Evolutionary conservation across 2,113 vertebrate genomes (phyloP), one percentile per base, ranked within the genome.

Genomic region (Beaufortia kweichowensis): DNA sequence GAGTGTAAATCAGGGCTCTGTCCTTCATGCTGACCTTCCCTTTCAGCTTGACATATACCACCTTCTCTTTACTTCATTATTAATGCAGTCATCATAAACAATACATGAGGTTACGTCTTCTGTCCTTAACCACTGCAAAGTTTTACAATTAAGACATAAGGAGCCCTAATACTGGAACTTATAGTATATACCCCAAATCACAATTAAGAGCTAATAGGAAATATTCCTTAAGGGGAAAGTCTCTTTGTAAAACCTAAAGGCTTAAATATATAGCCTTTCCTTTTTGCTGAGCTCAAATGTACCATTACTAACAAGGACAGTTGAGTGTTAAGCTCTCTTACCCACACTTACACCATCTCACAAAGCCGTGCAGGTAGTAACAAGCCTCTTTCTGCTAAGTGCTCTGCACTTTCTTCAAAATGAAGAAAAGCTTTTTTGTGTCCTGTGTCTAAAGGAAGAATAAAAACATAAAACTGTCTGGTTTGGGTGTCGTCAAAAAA

Each of bases 1-100:
- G 56, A 9, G 46, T 41, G 31, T 72, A 71, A 59, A 72, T 81
- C 43, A 77, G 55, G 70, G 28, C 39, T 72, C 62, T 48, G 62
- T 46, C 67, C 74, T 77, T 71, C 8, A 29, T 23, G 59, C 15
- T 71, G 67, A 77, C 79, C 75, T 81, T 28, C 61, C 53, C 41
- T 63, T 72, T 56, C 24, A 46, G 26, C 35, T 28, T 53, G 24
- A n/a, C 3, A 69, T 6, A 1, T 6, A 31, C 29, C 29, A 70
- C 50, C 50, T 70, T 56, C 50, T 39, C 35, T 39, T 39, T 2
- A 39, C 9, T 39, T 39, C 35, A 39, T 39, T 10, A 39, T 39
- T 39, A 39, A 10, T 39, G 35, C 35, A 39, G 35, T 2, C 8
- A 2, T 39, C 35, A 39, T 39, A 10, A 39, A 39, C 35, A 39